A percentile compares a stretch with the other conserved stretches of the same genome.
Evolutionary conservation across 2,797 vertebrate genomes (phyloP).

Genomic region (Thamnophis elegans): DNA sequence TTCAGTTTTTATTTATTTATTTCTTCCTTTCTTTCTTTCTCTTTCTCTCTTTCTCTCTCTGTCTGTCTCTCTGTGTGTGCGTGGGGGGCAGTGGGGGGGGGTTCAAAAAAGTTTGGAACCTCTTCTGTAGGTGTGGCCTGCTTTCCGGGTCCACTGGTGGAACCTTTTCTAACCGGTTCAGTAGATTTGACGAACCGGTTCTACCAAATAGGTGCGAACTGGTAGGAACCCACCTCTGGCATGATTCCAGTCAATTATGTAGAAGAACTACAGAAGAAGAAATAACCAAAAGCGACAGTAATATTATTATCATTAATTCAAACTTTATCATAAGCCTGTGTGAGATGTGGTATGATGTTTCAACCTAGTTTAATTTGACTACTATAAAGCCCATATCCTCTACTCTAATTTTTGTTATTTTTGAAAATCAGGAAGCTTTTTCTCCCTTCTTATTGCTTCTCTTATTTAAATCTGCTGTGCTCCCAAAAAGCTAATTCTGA

Average conservation of each 20-base stretch:
- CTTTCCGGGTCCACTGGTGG: too few relatives aligned
- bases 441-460: neutral
- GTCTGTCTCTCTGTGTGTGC: too few relatives aligned
- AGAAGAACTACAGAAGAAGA: constrained; percentile 64
- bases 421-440: constrained; percentile 24
- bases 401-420: constrained; percentile 18
- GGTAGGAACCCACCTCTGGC: too few relatives aligned
- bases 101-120: too few relatives aligned
- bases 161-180: too few relatives aligned
- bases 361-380: neutral
- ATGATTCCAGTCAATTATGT: constrained; percentile 56
- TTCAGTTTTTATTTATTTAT: too few relatives aligned
- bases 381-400: constrained; percentile 7
- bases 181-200: too few relatives aligned
- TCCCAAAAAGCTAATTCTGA: neutral
- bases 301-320: neutral
- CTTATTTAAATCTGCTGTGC: neutral
- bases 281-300: neutral
- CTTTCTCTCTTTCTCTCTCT: too few relatives aligned
- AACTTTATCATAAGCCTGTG: neutral
- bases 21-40: too few relatives aligned
- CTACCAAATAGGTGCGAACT: too few relatives aligned
- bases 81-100: too few relatives aligned
- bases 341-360: neutral
- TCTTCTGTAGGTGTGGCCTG: too few relatives aligned